A percentile compares a stretch with the other conserved stretches of the same genome.
These are phyloP conservation scores for Alsophila aescularia DNA, from an alignment of 2,888 invertebrate genomes.

Conservation along the genomic window DNA sequence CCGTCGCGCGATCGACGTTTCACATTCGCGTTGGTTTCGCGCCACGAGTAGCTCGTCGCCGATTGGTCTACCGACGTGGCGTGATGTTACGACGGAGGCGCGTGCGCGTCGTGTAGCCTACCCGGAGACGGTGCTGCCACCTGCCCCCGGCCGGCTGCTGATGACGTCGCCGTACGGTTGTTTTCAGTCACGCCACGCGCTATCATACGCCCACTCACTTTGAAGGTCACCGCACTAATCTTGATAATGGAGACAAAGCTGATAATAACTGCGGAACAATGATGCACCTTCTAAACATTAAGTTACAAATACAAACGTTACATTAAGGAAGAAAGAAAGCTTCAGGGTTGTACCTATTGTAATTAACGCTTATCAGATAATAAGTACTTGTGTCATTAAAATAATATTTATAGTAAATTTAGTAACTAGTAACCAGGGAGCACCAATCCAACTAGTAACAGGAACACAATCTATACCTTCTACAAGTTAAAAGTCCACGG, in stretches of 20 bases:
- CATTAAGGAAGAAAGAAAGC: neutral
- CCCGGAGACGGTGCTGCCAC: slow-evolving; percentile 65
- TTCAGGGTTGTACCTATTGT: too few species aligned
- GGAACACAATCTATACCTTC: too few species aligned
- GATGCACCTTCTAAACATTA: slow-evolving; percentile 4
- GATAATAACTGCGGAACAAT: slow-evolving; percentile 15
- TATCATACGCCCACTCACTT: slow-evolving; percentile 43
- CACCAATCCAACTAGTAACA: too few species aligned
- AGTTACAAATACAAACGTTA: neutral
- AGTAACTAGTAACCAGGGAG: too few species aligned
- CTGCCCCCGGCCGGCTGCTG: slow-evolving; percentile 43
- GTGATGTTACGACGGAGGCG: slow-evolving; percentile 59
- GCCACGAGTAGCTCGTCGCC: slow-evolving; percentile 54
- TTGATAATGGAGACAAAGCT: slow-evolving; percentile 41
- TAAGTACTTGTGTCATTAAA: too few species aligned
- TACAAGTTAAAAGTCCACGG: too few species aligned
- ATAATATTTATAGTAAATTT: too few species aligned
- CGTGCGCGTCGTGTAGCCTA: slow-evolving; percentile 41
- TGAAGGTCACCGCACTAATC: slow-evolving; percentile 59
- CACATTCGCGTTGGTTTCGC: slow-evolving; percentile 48
- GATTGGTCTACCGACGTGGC: slow-evolving; percentile 73
- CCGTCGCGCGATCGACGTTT: slow-evolving; percentile 9
- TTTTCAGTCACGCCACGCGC: slow-evolving; percentile 47
- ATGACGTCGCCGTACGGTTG: slow-evolving; percentile 56
- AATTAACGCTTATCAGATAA: too few species aligned